Percentiles rank a stretch among this genome's conserved stretches.
These are phyloP conservation scores for Upupa epops DNA, from an alignment of 2,113 vertebrate species.

Conservation along the genomic window DNA sequence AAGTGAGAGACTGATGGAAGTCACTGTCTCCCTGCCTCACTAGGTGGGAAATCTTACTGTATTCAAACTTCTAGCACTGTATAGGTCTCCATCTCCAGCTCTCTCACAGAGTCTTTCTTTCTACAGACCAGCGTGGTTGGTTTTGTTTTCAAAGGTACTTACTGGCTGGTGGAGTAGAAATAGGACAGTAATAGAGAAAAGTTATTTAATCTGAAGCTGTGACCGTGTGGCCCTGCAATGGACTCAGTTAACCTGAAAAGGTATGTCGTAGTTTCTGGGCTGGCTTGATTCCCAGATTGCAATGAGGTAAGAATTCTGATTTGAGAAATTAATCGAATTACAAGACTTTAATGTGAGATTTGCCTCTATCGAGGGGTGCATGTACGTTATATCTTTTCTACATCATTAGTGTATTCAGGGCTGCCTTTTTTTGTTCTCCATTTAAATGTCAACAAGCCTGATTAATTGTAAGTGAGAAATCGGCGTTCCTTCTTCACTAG, in stretches of 20 bases:
- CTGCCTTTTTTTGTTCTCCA: not conserved
- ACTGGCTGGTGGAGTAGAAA: not conserved
- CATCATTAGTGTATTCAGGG: constrained; percentile 38
- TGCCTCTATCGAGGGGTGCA: not conserved
- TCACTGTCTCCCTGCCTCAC: not conserved
- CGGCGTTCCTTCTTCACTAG: constrained; percentile 35
- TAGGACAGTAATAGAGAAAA: not conserved
- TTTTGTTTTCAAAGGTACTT: not conserved
- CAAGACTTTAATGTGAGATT: constrained; percentile 34
- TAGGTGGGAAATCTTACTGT: not conserved
- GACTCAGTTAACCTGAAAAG: constrained; percentile 48
- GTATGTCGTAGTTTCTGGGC: constrained; percentile 46
- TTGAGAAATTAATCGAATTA: constrained; percentile 61
- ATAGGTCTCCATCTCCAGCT: not conserved
- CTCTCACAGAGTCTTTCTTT: not conserved
- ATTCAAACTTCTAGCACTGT: not conserved
- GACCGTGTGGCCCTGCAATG: constrained; percentile 41
- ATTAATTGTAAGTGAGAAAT: constrained; percentile 63
- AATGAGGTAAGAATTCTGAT: constrained; percentile 61
- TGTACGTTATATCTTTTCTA: constrained; percentile 63
- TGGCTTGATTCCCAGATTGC: constrained; percentile 60
- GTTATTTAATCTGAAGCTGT: constrained; percentile 47
- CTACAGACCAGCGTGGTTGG: not conserved
- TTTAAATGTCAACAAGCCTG: constrained; percentile 66
- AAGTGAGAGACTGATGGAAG: not conserved